Evolutionary conservation across 2,113 vertebrate genomes (phyloP), one percentile per base, ranked within the genome.

Genomic region (Empidonax alnorum): DNA sequence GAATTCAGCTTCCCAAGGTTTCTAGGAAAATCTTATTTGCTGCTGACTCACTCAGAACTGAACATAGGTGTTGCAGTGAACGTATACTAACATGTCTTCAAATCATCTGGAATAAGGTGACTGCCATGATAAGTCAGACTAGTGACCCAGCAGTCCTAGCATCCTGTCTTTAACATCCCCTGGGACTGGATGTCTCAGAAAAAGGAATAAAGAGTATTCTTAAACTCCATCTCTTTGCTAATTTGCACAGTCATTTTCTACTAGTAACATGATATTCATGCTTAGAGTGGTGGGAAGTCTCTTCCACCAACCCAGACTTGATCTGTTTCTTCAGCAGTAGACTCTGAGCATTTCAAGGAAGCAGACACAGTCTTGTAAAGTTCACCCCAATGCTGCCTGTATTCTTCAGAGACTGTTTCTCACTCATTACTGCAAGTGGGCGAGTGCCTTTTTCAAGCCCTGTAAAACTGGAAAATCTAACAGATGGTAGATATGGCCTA

Each of bases 401-500:
- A 56, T 73, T 95, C 69, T 88, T 93, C 71, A 75, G 89, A 95
- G 90, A 75, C 63, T 87, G 49, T 93, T 97, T 96, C 93, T 96
- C 89, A 85, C 92, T 96, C 90, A 79, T 95, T 96, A 93, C 62
- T 90, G 93, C 63, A 96, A 97, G 96, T 96, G 94, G 95, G 96
- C 79, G 91, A 97, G 94, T 93, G 94, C 92, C 93, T 96, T 94
- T 96, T 96, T 97, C 89, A 97, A 96, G 94, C 82, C 93, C 88
- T 94, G 78, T 61, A 95, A 96, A 97, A 97, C 28, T 92, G 93
- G 90, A 93, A 96, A 93, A 90, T 50, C 63, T 92, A 94, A 89
- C 96, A 97, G 95, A 94, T 96, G 94, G 95, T 50, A 89, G 95
- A 76, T 94, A 92, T 79, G 82, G 73, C 91, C 93, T 96, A 81